These are phyloP conservation scores for Deilephila elpenor DNA, from an alignment of 2,888 invertebrate species.

Conservation along the genomic window DNA sequence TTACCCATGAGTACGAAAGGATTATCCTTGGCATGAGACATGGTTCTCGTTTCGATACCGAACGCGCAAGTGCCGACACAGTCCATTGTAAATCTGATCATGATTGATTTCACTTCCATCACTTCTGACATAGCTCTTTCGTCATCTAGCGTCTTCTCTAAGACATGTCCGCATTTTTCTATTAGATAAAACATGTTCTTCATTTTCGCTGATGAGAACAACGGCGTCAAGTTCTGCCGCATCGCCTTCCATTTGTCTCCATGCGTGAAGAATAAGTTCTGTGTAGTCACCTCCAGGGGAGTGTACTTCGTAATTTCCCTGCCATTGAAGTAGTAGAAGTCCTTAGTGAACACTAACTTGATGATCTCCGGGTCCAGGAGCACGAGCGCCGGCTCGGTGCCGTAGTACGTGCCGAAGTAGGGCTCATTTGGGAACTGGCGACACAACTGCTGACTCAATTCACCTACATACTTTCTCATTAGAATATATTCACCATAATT, in stretches of 20 bases:
- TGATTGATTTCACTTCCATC: constrained; percentile 40
- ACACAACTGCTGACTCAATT: constrained; percentile 37
- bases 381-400: constrained; percentile 45
- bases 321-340: constrained; percentile 50
- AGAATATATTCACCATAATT: constrained; percentile 42
- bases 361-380: constrained; percentile 48
- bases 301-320: constrained; percentile 45
- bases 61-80: constrained; percentile 53
- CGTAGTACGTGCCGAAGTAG: constrained; percentile 41
- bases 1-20: constrained; percentile 50
- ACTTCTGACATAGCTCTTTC: constrained; percentile 36
- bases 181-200: constrained; percentile 53
- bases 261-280: constrained; percentile 47
- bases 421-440: constrained; percentile 37
- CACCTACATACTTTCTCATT: constrained; percentile 34
- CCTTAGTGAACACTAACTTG: constrained; percentile 49
- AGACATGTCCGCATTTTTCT: constrained; percentile 41
- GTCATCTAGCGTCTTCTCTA: constrained; percentile 44
- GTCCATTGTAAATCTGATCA: constrained; percentile 53
- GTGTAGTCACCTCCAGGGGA: constrained; percentile 42
- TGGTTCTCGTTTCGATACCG: constrained; percentile 52
- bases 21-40: constrained; percentile 46
- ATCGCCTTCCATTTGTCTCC: constrained; percentile 51
- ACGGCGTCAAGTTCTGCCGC: constrained; percentile 49
- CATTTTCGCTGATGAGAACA: constrained; percentile 51